Evolutionary conservation across 2,113 vertebrate genomes (phyloP).

Genomic region (Gila orcuttii): DNA sequence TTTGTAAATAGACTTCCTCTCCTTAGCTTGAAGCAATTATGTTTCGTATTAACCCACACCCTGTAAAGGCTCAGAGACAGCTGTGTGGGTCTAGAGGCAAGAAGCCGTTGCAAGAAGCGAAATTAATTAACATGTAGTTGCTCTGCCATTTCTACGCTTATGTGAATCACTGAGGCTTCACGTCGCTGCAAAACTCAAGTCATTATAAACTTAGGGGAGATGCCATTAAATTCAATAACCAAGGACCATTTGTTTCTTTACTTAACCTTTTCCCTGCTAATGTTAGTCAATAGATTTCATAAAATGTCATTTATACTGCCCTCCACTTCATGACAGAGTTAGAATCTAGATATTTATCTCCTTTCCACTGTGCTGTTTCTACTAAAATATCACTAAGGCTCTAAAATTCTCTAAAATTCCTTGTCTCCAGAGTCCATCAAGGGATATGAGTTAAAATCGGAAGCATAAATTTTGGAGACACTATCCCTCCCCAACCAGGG

Average conservation of each 20-base stretch:
- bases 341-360: neutral
- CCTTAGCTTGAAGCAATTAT: conserved; percentile 56
- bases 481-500: conserved; percentile 8
- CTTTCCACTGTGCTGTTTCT: neutral
- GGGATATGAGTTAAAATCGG: conserved; percentile 37
- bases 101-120: conserved; percentile 48
- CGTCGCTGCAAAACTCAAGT: conserved; percentile 36
- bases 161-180: conserved; percentile 46
- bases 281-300: neutral
- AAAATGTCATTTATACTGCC: conserved; percentile 29
- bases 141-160: conserved; percentile 41
- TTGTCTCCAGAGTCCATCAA: conserved; percentile 41
- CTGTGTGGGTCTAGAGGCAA: conserved; percentile 51
- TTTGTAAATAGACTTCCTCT: conserved; percentile 50
- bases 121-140: conserved; percentile 61
- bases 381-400: conserved; percentile 1
- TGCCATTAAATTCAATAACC: conserved; percentile 54
- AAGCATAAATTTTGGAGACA: conserved; percentile 31
- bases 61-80: conserved; percentile 52
- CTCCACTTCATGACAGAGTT: neutral
- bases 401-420: conserved; percentile 28
- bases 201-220: conserved; percentile 47
- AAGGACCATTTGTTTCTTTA: conserved; percentile 45
- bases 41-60: conserved; percentile 55
- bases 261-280: conserved; percentile 26